Percentiles rank a stretch among this genome's conserved stretches.
phyloP scores from a whole-genome alignment of 2,888 invertebrate genomes.

The Unio pictorum region DNA sequence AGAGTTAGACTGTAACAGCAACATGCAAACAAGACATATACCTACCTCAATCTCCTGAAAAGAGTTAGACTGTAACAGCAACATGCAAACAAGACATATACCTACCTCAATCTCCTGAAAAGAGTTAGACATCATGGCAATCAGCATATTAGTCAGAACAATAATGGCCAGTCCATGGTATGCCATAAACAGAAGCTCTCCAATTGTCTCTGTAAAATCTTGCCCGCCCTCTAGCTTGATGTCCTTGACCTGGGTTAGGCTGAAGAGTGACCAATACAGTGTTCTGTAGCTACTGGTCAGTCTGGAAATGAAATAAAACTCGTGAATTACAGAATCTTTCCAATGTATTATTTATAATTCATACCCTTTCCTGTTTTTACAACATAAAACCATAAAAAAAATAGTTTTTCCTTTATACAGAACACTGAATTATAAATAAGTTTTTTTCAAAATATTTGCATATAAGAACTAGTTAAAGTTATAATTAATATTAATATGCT shows the following conservation, averaged over 20 bases:
- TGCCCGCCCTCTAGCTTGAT: slow-evolving; percentile 67
- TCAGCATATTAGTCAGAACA: slow-evolving; percentile 74
- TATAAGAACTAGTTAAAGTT: too few relatives aligned
- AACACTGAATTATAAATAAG: too few relatives aligned
- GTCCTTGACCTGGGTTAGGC: slow-evolving; percentile 70
- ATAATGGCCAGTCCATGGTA: slow-evolving; percentile 73
- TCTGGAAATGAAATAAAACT: slow-evolving; percentile 25
- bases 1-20: slow-evolving; percentile 66
- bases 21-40: slow-evolving; percentile 59
- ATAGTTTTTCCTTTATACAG: too few relatives aligned
- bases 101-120: slow-evolving; percentile 73
- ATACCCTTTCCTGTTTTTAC: background rate
- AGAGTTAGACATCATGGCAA: slow-evolving; percentile 74
- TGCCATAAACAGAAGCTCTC: slow-evolving; percentile 71
- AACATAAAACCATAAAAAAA: slow-evolving; percentile 3
- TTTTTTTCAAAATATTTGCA: too few relatives aligned
- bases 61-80: too few relatives aligned
- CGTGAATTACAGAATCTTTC: too few relatives aligned
- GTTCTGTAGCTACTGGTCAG: slow-evolving; percentile 62
- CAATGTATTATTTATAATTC: too few relatives aligned
- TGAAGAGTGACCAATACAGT: slow-evolving; percentile 73
- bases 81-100: too few relatives aligned
- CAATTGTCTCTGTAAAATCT: slow-evolving; percentile 70
- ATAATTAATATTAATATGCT: too few relatives aligned
- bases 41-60: slow-evolving; percentile 72